phyloP scores from a whole-genome alignment of 2,888 invertebrate species.

The Drosophila siamana region DNA sequence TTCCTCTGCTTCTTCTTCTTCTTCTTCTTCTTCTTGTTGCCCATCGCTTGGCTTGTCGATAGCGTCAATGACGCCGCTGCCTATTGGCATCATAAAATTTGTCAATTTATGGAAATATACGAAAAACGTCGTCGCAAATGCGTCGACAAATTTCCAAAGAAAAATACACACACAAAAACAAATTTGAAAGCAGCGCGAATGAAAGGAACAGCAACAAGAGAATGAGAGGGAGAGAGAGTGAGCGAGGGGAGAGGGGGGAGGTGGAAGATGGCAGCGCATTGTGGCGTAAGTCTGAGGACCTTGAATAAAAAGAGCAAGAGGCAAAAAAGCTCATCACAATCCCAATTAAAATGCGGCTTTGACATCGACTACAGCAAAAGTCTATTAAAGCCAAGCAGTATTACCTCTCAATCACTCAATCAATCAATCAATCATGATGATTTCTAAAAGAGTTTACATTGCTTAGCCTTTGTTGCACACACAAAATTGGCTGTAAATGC shows the following conservation, averaged over 20 bases:
- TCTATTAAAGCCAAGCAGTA: background rate
- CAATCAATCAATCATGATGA: background rate
- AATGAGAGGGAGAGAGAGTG: too few species aligned
- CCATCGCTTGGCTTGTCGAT: constrained; percentile 45
- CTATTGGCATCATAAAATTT: constrained; percentile 71
- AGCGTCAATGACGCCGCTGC: constrained; percentile 47
- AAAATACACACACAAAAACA: constrained; percentile 6
- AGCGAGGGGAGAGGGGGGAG: background rate
- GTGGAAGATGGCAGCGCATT: background rate
- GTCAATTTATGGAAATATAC: constrained; percentile 67
- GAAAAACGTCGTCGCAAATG: constrained; percentile 30
- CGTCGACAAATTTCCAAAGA: constrained; percentile 19
- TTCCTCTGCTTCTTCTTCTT: background rate
- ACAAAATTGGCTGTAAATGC: too few species aligned
- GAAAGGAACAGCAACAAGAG: background rate
- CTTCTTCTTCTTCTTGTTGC: background rate
- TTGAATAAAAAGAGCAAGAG: background rate
- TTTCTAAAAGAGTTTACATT: too few species aligned
- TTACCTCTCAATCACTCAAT: background rate
- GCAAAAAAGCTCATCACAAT: background rate
- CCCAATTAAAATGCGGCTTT: constrained; percentile 7
- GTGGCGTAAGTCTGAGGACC: constrained; percentile 9
- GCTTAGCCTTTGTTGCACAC: too few species aligned
- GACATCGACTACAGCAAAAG: background rate
- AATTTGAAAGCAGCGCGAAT: constrained; percentile 2